phyloP scores from a whole-genome alignment of 2,113 vertebrate genomes.

The Syngnathus floridae region DNA sequence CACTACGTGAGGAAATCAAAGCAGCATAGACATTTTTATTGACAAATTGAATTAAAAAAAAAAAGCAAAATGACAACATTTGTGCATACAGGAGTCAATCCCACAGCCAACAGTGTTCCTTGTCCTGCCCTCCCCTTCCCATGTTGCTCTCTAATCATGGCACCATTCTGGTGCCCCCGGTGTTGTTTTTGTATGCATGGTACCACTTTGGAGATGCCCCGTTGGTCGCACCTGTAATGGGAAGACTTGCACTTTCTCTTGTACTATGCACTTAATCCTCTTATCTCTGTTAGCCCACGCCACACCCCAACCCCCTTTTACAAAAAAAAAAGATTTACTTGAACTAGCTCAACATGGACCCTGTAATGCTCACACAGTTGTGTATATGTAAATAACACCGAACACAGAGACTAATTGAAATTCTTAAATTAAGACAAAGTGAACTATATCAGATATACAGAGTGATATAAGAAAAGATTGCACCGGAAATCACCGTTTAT shows the following conservation, averaged over 20 bases:
- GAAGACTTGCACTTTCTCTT: conserved; percentile 74
- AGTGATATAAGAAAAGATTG: conserved; percentile 52
- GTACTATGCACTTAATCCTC: conserved; percentile 69
- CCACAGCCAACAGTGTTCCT: conserved; percentile 10
- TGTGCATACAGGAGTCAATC: conserved; percentile 2
- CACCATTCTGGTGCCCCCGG: conserved; percentile 41
- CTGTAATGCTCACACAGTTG: conserved; percentile 58
- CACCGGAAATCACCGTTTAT: conserved; percentile 61
- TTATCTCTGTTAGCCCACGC: conserved; percentile 43
- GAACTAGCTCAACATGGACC: conserved; percentile 56
- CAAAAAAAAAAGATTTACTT: conserved; percentile 44
- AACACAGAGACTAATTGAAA: conserved; percentile 59
- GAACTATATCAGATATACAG: conserved; percentile 43
- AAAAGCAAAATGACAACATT: neutral
- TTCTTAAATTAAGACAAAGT: conserved; percentile 32
- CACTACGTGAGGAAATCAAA: conserved; percentile 11
- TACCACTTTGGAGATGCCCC: conserved; percentile 65
- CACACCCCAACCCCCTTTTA: conserved; percentile 5
- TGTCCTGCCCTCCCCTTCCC: conserved; percentile 6
- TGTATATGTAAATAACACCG: conserved; percentile 72
- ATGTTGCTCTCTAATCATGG: conserved; percentile 21
- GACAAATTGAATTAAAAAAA: conserved; percentile 13
- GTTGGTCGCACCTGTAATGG: conserved; percentile 58
- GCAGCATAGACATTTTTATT: conserved; percentile 12
- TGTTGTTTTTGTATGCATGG: conserved; percentile 65